These are phyloP conservation scores for Rhyacichthys aspro DNA, from an alignment of 2,797 vertebrate genomes.

Conservation along the genomic window DNA sequence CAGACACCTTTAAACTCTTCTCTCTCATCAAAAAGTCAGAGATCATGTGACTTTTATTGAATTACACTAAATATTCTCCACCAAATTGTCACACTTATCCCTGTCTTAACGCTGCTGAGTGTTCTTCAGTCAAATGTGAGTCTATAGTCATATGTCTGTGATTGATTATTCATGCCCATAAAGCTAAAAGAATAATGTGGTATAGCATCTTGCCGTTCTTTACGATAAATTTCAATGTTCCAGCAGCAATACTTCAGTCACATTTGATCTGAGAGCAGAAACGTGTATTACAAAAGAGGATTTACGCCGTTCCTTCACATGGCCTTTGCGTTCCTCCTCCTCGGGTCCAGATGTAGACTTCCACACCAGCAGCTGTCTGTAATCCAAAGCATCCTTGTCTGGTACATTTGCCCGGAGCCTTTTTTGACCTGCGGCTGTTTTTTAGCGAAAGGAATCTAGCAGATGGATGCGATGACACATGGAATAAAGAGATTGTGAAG, in stretches of 20 bases:
- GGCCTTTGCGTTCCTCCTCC: slow-evolving; percentile 14
- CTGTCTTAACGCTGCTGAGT: too few relatives aligned
- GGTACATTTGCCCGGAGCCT: slow-evolving; percentile 33
- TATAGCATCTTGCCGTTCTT: background rate
- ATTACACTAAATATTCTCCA: too few relatives aligned
- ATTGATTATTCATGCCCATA: background rate
- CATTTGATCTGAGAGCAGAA: slow-evolving; percentile 29
- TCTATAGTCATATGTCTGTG: background rate
- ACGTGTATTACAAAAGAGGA: slow-evolving; percentile 21
- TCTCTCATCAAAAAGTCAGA: too few relatives aligned
- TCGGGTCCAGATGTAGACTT: slow-evolving; percentile 24
- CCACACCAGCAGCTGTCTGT: slow-evolving; percentile 51
- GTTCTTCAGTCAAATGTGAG: background rate
- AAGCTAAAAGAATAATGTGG: background rate
- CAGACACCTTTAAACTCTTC: too few relatives aligned
- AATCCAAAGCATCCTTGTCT: slow-evolving; percentile 54
- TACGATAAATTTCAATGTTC: slow-evolving; percentile 10
- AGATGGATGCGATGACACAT: slow-evolving; percentile 44
- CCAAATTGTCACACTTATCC: too few relatives aligned
- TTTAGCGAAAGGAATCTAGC: slow-evolving; percentile 32
- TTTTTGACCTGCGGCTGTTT: slow-evolving; percentile 58
- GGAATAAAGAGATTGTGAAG: slow-evolving; percentile 7
- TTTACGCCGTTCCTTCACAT: slow-evolving; percentile 18
- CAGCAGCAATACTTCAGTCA: slow-evolving; percentile 9
- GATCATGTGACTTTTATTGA: too few relatives aligned